Percentiles rank a stretch among this genome's conserved stretches.
phyloP scores from a whole-genome alignment of 1,140 invertebrate species.

The Amphibalanus amphitrite region DNA sequence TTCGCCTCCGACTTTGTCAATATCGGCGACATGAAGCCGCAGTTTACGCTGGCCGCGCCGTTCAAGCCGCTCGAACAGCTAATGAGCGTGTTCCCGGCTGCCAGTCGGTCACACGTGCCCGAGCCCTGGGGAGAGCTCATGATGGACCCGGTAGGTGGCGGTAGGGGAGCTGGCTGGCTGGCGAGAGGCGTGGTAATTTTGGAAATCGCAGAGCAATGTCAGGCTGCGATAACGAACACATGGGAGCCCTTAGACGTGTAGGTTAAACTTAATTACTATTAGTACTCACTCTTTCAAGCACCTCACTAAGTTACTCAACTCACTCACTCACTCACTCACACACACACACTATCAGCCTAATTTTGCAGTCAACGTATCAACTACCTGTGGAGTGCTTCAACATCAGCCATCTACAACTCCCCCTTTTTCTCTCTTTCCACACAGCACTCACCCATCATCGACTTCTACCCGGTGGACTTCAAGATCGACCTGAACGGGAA shows the following conservation, averaged over 20 bases:
- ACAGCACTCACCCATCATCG: constrained; percentile 73
- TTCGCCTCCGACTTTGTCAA: constrained; percentile 98
- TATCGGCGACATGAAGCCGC: constrained; percentile 60
- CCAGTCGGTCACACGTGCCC: constrained; percentile 83
- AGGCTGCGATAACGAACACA: too few species aligned
- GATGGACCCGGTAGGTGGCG: constrained; percentile 54
- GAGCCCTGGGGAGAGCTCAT: constrained; percentile 85
- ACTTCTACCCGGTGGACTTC: constrained; percentile 97
- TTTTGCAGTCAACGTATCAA: too few species aligned
- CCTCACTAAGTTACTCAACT: too few species aligned
- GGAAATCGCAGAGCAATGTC: too few species aligned
- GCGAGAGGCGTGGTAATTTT: neutral
- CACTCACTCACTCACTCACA: too few species aligned
- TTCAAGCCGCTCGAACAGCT: constrained; percentile 95
- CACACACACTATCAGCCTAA: too few species aligned
- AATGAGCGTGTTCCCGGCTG: constrained; percentile 98
- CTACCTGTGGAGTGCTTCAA: too few species aligned
- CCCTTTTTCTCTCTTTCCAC: too few species aligned
- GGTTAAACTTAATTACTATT: too few species aligned
- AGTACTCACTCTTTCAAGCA: too few species aligned
- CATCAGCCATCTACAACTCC: too few species aligned
- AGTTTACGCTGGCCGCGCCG: constrained; percentile 79
- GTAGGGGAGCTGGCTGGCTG: constrained; percentile 21
- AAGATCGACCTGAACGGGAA: constrained; percentile 99
- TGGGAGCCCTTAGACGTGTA: too few species aligned